Evolutionary conservation across 1,140 invertebrate species (phyloP).

Genomic region (Fopius arisanus): DNA sequence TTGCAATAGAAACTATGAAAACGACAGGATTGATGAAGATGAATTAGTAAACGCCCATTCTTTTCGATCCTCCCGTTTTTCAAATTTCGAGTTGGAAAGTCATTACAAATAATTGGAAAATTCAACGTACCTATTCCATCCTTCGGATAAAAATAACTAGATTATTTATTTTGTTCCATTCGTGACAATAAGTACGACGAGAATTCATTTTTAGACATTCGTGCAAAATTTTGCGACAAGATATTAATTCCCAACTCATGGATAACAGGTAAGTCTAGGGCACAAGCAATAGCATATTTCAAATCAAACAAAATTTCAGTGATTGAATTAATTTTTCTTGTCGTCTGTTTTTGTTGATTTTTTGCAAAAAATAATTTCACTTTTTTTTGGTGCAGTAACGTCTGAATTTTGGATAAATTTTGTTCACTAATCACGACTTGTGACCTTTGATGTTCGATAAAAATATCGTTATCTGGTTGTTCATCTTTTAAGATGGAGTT

Average conservation of each 20-base stretch:
- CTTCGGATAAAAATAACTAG: too few species aligned
- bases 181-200: not conserved
- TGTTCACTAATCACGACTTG: not conserved
- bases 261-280: slow-evolving; percentile 25
- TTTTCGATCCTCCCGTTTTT: too few species aligned
- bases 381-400: slow-evolving; percentile 41
- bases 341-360: slow-evolving; percentile 23
- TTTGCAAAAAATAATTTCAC: slow-evolving; percentile 30
- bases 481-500: not conserved
- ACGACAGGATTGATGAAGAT: too few species aligned
- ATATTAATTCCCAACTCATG: not conserved
- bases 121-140: too few species aligned
- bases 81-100: too few species aligned
- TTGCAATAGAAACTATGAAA: too few species aligned
- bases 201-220: not conserved
- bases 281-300: slow-evolving; percentile 42
- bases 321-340: slow-evolving; percentile 31
- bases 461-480: slow-evolving; percentile 25
- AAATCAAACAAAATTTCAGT: slow-evolving; percentile 39
- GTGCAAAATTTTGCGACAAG: slow-evolving; percentile 1
- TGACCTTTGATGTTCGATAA: slow-evolving; percentile 22
- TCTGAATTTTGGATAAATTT: slow-evolving; percentile 30
- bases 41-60: too few species aligned
- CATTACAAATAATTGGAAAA: too few species aligned
- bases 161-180: not conserved